Percentiles rank a stretch among this genome's conserved stretches.
Conservation (phyloP, 1,140 invertebrate genomes). For the Oedothorax gibbosus region DNA sequence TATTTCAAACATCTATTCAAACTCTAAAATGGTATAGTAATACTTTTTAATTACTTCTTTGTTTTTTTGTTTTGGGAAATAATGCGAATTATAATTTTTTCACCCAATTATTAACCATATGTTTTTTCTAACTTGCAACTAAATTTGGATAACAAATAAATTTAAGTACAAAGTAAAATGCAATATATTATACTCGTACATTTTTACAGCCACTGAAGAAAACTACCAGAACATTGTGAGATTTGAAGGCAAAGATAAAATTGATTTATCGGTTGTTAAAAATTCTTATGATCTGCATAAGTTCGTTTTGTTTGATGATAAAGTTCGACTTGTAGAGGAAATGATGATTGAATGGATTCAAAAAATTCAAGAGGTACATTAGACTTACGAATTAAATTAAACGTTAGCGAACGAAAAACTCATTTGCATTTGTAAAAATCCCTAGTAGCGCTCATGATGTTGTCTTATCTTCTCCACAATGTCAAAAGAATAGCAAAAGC, state of each 20-base stretch:
- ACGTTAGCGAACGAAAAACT: not conserved
- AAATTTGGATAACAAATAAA: not conserved
- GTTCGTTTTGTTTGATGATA: slow-evolving; percentile 53
- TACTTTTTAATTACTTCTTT: too few species aligned
- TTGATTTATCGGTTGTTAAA: slow-evolving; percentile 35
- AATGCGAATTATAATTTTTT: too few species aligned
- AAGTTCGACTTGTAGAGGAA: slow-evolving; percentile 48
- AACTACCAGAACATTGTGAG: slow-evolving; percentile 48
- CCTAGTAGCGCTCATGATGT: not conserved
- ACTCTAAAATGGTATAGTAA: too few species aligned
- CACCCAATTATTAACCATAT: not conserved
- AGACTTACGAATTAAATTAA: too few species aligned
- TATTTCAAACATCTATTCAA: too few species aligned
- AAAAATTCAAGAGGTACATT: slow-evolving; percentile 45
- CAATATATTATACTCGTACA: not conserved
- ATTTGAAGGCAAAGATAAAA: slow-evolving; percentile 17
- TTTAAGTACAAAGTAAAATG: not conserved
- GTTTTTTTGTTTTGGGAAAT: too few species aligned
- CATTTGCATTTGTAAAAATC: not conserved
- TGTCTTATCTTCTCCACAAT: not conserved
- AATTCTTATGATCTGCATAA: slow-evolving; percentile 23
- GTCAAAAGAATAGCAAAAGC: too few species aligned
- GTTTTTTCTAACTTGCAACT: not conserved
- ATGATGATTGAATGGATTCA: slow-evolving; percentile 49
- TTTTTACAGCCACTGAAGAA: slow-evolving; percentile 36